Evolutionary conservation across 1,140 invertebrate genomes (phyloP).

Genomic region (Eupristina koningsbergeri): DNA sequence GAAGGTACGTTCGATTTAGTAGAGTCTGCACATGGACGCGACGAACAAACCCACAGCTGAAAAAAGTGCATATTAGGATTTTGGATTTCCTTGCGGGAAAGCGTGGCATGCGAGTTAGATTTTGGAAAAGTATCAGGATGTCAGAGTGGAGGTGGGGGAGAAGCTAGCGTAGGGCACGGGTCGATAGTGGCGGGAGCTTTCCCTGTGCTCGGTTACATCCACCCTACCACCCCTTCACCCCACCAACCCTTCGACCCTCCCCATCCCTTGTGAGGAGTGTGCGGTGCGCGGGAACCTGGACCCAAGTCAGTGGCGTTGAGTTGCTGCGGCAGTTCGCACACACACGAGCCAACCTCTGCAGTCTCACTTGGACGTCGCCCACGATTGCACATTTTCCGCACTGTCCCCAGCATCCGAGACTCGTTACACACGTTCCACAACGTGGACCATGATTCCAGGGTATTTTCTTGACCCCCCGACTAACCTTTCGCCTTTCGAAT

Average conservation of each 20-base stretch:
- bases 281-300: not conserved
- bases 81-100: not conserved
- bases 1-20: no score
- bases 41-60: not conserved
- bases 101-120: not conserved
- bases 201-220: not conserved
- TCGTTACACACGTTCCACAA: not conserved
- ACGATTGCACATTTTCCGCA: no score
- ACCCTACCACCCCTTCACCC: no score
- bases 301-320: not conserved
- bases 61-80: not conserved
- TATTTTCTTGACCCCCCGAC: no score
- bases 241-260: not conserved
- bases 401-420: no score
- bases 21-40: no score
- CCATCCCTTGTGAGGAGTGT: not conserved
- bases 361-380: not conserved
- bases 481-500: not conserved
- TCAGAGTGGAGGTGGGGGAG: not conserved
- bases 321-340: not conserved
- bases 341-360: not conserved
- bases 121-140: constrained; percentile 28
- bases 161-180: not conserved
- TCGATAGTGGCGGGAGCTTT: constrained; percentile 10
- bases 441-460: not conserved